phyloP scores from a whole-genome alignment of 2,113 vertebrate species.

The Ellobius talpinus region DNA sequence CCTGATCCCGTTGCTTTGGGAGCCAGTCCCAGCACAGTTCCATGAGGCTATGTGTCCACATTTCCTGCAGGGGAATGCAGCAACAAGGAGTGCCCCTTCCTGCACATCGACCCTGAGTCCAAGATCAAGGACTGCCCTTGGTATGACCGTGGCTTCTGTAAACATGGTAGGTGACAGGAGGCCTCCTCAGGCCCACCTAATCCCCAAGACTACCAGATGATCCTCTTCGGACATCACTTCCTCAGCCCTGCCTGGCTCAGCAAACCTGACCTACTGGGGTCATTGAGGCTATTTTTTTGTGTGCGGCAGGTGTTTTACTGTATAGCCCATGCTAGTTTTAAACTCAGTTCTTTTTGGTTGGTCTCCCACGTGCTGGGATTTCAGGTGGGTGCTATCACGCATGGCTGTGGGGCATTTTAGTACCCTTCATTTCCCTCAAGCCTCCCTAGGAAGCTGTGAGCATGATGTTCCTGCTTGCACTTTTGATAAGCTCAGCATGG shows the following conservation, averaged over 20 bases:
- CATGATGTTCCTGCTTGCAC: background rate
- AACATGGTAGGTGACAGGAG: slow-evolving; percentile 91
- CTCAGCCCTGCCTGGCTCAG: background rate
- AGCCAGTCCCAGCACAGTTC: background rate
- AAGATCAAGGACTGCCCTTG: slow-evolving; percentile 99
- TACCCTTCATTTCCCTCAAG: background rate
- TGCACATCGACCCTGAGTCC: slow-evolving; percentile 99
- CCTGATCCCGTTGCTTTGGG: background rate
- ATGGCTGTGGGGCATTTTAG: background rate
- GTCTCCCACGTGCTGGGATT: background rate
- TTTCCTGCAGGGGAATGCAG: slow-evolving; percentile 95
- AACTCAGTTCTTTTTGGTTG: background rate
- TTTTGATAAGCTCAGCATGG: background rate
- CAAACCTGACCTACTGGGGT: background rate
- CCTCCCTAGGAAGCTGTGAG: background rate
- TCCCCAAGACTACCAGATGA: background rate
- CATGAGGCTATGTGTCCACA: background rate
- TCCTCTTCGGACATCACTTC: background rate
- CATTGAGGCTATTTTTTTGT: background rate
- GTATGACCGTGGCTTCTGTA: slow-evolving; percentile 99
- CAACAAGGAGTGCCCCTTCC: slow-evolving; percentile 99
- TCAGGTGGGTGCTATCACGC: background rate
- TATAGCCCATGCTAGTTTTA: background rate
- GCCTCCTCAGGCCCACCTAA: background rate
- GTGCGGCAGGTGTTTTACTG: no score